phyloP scores from a whole-genome alignment of 2,888 invertebrate genomes.

The Linyphia triangularis region DNA sequence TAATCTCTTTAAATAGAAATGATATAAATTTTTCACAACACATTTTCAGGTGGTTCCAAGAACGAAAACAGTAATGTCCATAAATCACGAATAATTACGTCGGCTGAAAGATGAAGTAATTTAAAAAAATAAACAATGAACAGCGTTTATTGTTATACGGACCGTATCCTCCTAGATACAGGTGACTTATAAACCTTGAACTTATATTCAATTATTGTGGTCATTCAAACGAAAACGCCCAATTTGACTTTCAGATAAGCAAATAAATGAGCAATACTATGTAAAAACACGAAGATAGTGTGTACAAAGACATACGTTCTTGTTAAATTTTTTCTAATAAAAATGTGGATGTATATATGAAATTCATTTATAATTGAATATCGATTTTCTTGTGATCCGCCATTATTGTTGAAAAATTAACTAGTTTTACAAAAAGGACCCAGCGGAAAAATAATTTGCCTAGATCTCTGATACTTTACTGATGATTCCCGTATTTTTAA shows the following conservation, averaged over 20 bases:
- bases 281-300: too few species aligned
- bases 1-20: constrained; percentile 28
- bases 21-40: background rate
- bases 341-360: too few species aligned
- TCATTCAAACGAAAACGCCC: background rate
- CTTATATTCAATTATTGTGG: constrained; percentile 2
- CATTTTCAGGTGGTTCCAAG: background rate
- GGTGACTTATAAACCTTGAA: constrained; percentile 25
- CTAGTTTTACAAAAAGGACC: too few species aligned
- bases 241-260: background rate
- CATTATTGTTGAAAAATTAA: too few species aligned
- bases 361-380: too few species aligned
- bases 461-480: too few species aligned
- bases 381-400: too few species aligned
- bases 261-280: background rate
- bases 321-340: too few species aligned
- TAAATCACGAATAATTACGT: constrained; percentile 25
- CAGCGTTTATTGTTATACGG: background rate
- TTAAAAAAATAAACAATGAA: background rate
- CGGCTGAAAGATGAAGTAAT: background rate
- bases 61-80: background rate
- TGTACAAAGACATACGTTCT: too few species aligned
- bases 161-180: background rate
- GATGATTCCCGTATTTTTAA: too few species aligned
- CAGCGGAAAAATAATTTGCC: too few species aligned